These are phyloP conservation scores for Drosophila ochracea DNA, from an alignment of 2,888 invertebrate genomes.

Conservation along the genomic window DNA sequence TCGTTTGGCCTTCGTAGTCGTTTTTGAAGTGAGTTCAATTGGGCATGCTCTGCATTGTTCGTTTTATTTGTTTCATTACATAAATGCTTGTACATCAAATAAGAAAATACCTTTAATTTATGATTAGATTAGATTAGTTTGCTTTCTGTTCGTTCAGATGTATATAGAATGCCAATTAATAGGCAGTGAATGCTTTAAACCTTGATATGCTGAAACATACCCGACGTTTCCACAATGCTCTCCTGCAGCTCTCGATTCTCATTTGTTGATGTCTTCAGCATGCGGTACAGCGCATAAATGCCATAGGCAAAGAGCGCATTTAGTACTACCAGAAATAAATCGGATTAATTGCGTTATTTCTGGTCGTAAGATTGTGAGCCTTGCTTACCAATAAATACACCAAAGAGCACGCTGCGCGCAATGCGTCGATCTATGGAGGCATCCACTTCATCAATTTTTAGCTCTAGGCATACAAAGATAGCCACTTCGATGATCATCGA, in stretches of 20 bases:
- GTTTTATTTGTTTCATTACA: slow-evolving; percentile 48
- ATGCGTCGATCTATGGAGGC: slow-evolving; percentile 81
- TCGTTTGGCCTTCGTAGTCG: slow-evolving; percentile 94
- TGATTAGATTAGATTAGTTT: slow-evolving; percentile 56
- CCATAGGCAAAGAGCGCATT: slow-evolving; percentile 80
- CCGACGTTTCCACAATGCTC: slow-evolving; percentile 80
- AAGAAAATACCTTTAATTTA: slow-evolving; percentile 25
- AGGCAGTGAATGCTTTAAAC: slow-evolving; percentile 60
- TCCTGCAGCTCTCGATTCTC: slow-evolving; percentile 78
- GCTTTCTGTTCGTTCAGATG: slow-evolving; percentile 48
- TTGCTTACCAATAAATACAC: slow-evolving; percentile 73
- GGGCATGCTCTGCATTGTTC: slow-evolving; percentile 25
- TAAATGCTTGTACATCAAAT: slow-evolving; percentile 54
- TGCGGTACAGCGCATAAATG: slow-evolving; percentile 79
- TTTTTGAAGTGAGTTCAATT: slow-evolving; percentile 91
- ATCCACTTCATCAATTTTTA: slow-evolving; percentile 82
- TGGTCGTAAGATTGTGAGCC: too few relatives aligned
- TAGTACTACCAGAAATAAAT: slow-evolving; percentile 58
- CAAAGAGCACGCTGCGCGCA: slow-evolving; percentile 79
- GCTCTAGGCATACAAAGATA: slow-evolving; percentile 78
- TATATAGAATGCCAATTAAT: slow-evolving; percentile 26
- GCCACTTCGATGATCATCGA: slow-evolving; percentile 78
- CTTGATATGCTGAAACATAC: slow-evolving; percentile 82
- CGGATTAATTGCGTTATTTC: not conserved
- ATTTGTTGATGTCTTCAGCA: slow-evolving; percentile 72